These are phyloP conservation scores for Tetranychus urticae DNA, from an alignment of 1,140 invertebrate genomes.

Conservation along the genomic window DNA sequence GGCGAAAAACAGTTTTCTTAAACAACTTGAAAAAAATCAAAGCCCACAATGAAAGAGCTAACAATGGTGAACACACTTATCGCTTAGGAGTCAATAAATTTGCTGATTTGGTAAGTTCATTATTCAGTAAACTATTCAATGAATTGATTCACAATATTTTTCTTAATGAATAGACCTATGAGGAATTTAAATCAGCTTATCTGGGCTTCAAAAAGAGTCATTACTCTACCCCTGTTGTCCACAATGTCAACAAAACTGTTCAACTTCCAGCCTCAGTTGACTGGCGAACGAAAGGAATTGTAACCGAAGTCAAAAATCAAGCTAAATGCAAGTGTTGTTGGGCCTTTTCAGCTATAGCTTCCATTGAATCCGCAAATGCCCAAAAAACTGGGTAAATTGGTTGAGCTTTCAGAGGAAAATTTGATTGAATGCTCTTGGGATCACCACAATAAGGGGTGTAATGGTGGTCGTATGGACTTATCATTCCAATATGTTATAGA, in stretches of 20 bases:
- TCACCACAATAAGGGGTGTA: constrained; percentile 63
- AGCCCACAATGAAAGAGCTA: too few species aligned
- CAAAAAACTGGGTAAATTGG: constrained; percentile 51
- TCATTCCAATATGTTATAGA: constrained; percentile 29
- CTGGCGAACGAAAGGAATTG: constrained; percentile 51
- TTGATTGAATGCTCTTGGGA: constrained; percentile 16
- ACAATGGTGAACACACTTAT: too few species aligned
- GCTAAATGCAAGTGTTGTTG: constrained; percentile 38
- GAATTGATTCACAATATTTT: too few species aligned
- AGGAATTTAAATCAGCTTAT: too few species aligned
- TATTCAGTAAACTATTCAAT: too few species aligned
- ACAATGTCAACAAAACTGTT: constrained; percentile 9
- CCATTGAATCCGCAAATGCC: constrained; percentile 51
- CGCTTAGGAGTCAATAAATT: too few species aligned
- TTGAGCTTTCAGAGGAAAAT: constrained; percentile 35
- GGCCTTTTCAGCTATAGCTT: constrained; percentile 7
- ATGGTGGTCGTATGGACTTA: constrained; percentile 41
- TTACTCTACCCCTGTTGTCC: not conserved
- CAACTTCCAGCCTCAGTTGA: constrained; percentile 48
- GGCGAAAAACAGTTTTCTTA: too few species aligned
- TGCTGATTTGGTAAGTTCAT: too few species aligned
- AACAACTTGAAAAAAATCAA: too few species aligned
- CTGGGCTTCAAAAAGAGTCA: too few species aligned
- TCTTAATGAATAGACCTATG: too few species aligned
- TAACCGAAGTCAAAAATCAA: constrained; percentile 56